Percentiles rank a stretch among this genome's conserved stretches.
Conservation (phyloP, 2,888 invertebrate genomes). For the Agriopis marginaria region DNA sequence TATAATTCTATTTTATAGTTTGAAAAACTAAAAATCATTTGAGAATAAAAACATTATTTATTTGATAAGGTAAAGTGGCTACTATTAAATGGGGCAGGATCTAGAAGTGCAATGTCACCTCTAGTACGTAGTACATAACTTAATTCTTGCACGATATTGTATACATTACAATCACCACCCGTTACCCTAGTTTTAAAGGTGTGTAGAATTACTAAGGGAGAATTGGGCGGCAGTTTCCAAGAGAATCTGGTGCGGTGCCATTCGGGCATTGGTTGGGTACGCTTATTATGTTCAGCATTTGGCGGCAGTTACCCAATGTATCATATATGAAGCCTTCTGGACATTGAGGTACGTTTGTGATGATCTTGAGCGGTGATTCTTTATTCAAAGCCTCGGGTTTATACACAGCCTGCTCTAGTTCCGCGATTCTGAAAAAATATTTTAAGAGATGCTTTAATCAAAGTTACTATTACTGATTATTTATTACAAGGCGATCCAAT, state of each 20-base stretch:
- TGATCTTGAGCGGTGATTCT: not conserved
- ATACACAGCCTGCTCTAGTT: constrained; percentile 9
- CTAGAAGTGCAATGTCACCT: no score
- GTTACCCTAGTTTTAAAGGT: no score
- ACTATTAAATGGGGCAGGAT: no score
- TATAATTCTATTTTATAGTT: no score
- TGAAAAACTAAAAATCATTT: no score
- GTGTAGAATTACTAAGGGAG: not conserved
- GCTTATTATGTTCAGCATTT: constrained; percentile 19
- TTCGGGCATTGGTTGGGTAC: constrained; percentile 40
- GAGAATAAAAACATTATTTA: no score
- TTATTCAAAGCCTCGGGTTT: not conserved
- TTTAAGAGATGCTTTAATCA: no score
- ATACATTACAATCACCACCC: not conserved
- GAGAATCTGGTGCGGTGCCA: constrained; percentile 35
- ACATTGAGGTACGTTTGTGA: not conserved
- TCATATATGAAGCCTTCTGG: not conserved
- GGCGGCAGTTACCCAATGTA: not conserved
- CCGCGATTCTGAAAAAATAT: constrained; percentile 11
- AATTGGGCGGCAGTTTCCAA: constrained; percentile 36
- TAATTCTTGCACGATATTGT: no score
- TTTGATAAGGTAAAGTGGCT: no score
- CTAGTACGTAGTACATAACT: no score
- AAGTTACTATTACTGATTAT: no score
- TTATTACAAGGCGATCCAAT: no score